Evolutionary conservation across 1,140 invertebrate genomes (phyloP).

Genomic region (Psilanteris sp.): DNA sequence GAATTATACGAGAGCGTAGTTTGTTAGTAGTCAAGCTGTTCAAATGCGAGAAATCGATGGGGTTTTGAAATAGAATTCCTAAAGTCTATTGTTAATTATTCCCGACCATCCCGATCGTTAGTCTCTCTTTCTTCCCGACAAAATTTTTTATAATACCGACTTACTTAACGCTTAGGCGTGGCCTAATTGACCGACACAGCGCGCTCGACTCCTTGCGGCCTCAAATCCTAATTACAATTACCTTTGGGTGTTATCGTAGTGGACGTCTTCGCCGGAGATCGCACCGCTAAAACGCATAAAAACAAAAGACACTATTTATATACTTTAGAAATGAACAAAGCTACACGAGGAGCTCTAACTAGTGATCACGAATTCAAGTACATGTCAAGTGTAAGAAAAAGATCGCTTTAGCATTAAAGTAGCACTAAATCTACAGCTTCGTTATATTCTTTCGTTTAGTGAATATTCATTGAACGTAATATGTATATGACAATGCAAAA

Average conservation of each 20-base stretch:
- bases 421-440: constrained; percentile 16
- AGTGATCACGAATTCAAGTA: constrained; percentile 20
- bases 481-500: too few relatives aligned
- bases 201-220: constrained; percentile 78
- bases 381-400: constrained; percentile 26
- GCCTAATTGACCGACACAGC: constrained; percentile 78
- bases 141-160: constrained; percentile 77
- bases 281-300: constrained; percentile 81
- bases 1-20: constrained; percentile 47
- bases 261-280: constrained; percentile 78
- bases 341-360: constrained; percentile 55
- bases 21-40: constrained; percentile 53
- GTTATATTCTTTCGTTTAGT: too few relatives aligned
- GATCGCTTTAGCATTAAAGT: not conserved
- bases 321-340: constrained; percentile 57
- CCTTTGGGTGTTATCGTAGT: constrained; percentile 80
- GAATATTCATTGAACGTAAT: too few relatives aligned
- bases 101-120: constrained; percentile 67
- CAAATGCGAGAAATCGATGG: constrained; percentile 56
- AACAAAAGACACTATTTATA: constrained; percentile 72
- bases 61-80: constrained; percentile 47
- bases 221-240: constrained; percentile 81
- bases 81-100: constrained; percentile 63
- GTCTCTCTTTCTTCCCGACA: constrained; percentile 74
- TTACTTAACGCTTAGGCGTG: constrained; percentile 80